These are phyloP conservation scores for Phainopepla nitens DNA, from an alignment of 2,113 vertebrate genomes.

Conservation along the genomic window DNA sequence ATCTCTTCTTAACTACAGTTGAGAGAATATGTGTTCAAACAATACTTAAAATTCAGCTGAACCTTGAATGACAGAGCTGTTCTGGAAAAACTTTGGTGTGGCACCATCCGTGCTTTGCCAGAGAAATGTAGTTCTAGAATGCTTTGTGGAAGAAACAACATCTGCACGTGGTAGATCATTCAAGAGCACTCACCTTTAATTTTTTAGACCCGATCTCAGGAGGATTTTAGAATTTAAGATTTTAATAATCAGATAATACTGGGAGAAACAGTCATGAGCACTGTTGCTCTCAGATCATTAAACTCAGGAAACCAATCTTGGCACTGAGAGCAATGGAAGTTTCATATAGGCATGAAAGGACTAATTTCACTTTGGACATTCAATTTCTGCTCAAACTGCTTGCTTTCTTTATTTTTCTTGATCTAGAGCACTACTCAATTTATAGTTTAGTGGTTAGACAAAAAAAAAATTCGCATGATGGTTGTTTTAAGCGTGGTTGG, in stretches of 20 bases:
- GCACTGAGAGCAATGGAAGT: neutral
- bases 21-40: neutral
- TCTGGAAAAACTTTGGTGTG: neutral
- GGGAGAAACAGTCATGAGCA: neutral
- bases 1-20: neutral
- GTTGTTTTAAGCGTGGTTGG: neutral
- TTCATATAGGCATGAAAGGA: neutral
- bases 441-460: neutral
- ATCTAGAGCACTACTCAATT: neutral
- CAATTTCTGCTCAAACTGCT: neutral
- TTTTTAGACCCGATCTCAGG: neutral
- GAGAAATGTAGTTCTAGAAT: neutral
- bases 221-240: neutral
- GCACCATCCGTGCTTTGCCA: accelerated
- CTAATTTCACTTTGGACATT: neutral
- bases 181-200: neutral
- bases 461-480: neutral
- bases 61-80: neutral
- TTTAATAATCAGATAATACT: neutral
- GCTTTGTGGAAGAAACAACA: neutral
- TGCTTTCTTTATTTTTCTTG: neutral
- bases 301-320: neutral
- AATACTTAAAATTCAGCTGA: neutral
- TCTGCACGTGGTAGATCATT: neutral
- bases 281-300: neutral